Percentiles rank a stretch among this genome's conserved stretches.
phyloP scores from a whole-genome alignment of 2,113 vertebrate genomes.

The Stigmatopora nigra region DNA sequence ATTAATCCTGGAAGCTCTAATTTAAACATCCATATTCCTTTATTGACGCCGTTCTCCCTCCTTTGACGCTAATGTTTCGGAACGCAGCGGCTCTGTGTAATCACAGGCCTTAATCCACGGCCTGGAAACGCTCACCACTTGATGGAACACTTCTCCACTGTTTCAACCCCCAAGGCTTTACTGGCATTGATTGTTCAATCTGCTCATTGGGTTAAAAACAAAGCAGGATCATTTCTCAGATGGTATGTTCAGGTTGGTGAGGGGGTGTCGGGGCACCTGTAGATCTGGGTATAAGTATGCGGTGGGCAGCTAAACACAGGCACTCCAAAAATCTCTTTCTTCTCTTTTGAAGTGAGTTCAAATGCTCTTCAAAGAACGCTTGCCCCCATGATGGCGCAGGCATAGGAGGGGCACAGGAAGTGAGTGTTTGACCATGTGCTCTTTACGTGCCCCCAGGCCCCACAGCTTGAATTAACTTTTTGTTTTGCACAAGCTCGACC shows the following conservation, averaged over 20 bases:
- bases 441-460: constrained; percentile 36
- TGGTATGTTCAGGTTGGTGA: neutral
- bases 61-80: constrained; percentile 43
- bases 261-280: constrained; percentile 10
- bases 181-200: constrained; percentile 42
- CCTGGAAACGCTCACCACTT: constrained; percentile 44
- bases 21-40: constrained; percentile 8
- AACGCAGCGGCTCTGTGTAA: constrained; percentile 45
- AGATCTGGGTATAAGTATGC: constrained; percentile 27
- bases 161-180: constrained; percentile 46
- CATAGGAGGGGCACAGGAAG: constrained; percentile 17
- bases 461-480: constrained; percentile 28
- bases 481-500: constrained; percentile 26
- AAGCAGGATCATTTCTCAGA: constrained; percentile 22
- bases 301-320: constrained; percentile 63
- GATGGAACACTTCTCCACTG: constrained; percentile 32
- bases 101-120: constrained; percentile 46
- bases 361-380: constrained; percentile 71
- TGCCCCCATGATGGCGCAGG: constrained; percentile 46
- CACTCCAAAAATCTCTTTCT: constrained; percentile 71
- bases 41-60: constrained; percentile 5
- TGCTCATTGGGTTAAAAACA: constrained; percentile 39
- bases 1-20: neutral
- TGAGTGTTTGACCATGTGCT: constrained; percentile 41
- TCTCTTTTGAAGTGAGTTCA: constrained; percentile 75